Evolutionary conservation across 2,113 vertebrate species (phyloP).

Genomic region (Recurvirostra avosetta): DNA sequence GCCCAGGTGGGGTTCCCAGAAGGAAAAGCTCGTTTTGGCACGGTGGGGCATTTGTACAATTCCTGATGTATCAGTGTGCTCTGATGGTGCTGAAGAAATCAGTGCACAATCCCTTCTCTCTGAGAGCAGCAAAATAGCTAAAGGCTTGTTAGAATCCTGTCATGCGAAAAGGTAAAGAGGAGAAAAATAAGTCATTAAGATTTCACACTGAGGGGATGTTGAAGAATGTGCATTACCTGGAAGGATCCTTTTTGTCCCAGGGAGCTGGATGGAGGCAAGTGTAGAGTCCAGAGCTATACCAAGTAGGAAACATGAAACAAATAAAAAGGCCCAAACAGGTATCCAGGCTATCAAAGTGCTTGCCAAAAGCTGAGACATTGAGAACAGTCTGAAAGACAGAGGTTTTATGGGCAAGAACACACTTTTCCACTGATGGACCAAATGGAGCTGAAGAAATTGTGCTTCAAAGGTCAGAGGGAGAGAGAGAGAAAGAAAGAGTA

Average conservation of each 20-base stretch:
- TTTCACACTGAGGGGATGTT: not conserved
- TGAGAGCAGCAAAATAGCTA: not conserved
- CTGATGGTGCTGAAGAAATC: not conserved
- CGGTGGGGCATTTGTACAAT: not conserved
- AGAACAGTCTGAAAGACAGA: not conserved
- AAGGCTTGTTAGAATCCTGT: not conserved
- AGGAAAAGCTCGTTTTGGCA: not conserved
- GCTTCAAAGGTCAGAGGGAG: not conserved
- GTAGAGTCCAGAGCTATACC: not conserved
- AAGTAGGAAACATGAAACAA: not conserved
- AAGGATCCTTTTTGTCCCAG: not conserved
- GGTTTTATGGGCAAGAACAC: not conserved
- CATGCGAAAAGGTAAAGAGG: not conserved
- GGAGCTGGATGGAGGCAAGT: not conserved
- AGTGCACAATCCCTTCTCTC: not conserved
- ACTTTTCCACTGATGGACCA: not conserved
- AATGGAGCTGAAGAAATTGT: not conserved
- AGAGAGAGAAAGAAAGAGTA: not conserved
- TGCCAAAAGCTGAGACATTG: not conserved
- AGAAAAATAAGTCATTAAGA: not conserved
- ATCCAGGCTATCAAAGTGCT: not conserved
- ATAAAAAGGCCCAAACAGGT: not conserved
- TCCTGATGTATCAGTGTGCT: not conserved
- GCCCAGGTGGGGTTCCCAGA: not conserved
- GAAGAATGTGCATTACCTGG: not conserved